Conservation (phyloP, 2,113 vertebrate species). For the Corythornis madagascariensis region DNA sequence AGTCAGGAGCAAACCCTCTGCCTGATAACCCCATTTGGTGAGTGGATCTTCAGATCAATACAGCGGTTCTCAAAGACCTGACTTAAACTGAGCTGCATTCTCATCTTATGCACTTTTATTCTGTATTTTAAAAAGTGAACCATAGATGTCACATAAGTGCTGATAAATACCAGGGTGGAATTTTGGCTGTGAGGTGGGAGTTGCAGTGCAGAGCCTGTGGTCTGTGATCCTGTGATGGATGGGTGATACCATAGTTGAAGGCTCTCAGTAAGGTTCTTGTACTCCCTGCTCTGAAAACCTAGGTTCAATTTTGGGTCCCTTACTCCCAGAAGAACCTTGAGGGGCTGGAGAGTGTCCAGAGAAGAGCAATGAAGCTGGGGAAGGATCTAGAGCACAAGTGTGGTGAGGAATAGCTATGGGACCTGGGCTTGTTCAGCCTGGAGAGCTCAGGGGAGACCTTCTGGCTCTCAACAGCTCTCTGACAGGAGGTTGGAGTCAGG, state of each 20-base stretch:
- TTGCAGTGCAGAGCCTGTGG: rapidly evolving
- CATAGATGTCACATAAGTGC: background rate
- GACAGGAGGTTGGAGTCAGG: no score
- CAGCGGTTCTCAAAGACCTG: background rate
- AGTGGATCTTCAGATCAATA: background rate
- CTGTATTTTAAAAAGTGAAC: background rate
- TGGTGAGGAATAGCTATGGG: no score
- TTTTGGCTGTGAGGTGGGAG: background rate
- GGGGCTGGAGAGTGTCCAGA: no score
- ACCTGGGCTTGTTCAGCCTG: no score
- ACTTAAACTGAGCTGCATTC: background rate
- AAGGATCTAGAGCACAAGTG: no score
- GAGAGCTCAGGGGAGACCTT: no score
- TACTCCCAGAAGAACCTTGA: no score
- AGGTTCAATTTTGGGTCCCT: no score
- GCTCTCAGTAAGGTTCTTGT: background rate
- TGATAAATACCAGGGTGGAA: background rate
- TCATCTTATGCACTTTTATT: background rate
- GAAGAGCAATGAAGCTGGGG: no score
- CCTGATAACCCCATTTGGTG: rapidly evolving
- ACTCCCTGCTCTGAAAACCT: background rate
- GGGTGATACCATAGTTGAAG: background rate
- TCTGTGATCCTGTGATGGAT: background rate
- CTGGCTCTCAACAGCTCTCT: no score
- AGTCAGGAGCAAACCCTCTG: background rate